Percentiles rank a stretch among this genome's conserved stretches.
These are phyloP conservation scores for Trileptium ribeirensis DNA, from an alignment of 2,888 invertebrate genomes.

Conservation along the genomic window DNA sequence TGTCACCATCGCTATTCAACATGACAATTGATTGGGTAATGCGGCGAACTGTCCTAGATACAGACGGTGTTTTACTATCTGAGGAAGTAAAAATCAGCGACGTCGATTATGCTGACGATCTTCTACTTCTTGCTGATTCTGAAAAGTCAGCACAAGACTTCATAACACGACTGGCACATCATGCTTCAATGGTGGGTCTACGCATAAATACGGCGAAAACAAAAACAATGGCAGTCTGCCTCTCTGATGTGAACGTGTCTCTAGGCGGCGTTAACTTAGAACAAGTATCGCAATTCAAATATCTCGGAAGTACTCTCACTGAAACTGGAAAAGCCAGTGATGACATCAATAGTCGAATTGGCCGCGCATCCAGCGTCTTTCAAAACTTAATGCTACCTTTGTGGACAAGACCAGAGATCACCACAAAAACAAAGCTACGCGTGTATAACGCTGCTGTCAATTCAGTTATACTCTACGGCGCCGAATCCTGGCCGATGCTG, in stretches of 20 bases:
- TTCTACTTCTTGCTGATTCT: background rate
- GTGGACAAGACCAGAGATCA: background rate
- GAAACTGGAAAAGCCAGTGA: background rate
- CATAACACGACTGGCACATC: background rate
- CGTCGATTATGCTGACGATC: slow-evolving; percentile 1
- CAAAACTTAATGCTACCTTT: background rate
- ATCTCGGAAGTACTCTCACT: background rate
- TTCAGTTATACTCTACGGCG: background rate
- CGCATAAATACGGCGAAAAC: background rate
- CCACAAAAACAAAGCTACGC: background rate
- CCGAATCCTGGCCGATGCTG: background rate
- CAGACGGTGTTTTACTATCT: background rate
- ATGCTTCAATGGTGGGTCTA: background rate
- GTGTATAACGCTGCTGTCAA: background rate
- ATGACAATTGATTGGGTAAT: background rate
- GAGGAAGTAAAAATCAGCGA: background rate
- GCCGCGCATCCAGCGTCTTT: background rate
- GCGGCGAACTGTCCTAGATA: background rate
- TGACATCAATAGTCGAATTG: background rate
- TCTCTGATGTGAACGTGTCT: background rate
- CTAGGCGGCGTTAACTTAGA: background rate
- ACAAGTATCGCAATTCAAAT: background rate
- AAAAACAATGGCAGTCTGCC: background rate
- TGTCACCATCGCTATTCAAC: slow-evolving; percentile 1
- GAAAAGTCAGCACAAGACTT: background rate